These are phyloP conservation scores for Ginglymostoma cirratum DNA, from an alignment of 2,113 vertebrate species.

Conservation along the genomic window DNA sequence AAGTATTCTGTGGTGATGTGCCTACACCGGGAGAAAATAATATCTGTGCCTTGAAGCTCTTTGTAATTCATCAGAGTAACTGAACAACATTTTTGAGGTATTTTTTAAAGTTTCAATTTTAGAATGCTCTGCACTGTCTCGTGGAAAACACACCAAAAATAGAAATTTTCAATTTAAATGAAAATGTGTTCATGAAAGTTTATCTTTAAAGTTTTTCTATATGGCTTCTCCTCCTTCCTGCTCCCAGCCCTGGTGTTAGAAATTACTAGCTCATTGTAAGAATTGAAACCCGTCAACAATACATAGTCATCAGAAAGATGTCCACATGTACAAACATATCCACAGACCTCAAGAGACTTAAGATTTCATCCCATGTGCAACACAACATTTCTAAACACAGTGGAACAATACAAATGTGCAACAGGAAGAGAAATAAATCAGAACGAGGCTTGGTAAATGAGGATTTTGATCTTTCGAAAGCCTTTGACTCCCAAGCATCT, in stretches of 20 bases:
- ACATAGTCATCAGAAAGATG: neutral
- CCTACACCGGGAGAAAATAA: neutral
- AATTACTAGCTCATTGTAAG: neutral
- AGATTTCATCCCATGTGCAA: neutral
- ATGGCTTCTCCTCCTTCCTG: neutral
- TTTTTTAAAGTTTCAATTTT: neutral
- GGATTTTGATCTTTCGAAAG: slow-evolving; percentile 6
- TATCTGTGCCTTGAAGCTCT: neutral
- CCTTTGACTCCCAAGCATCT: slow-evolving; percentile 13
- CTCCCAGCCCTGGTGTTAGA: neutral
- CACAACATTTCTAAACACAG: neutral
- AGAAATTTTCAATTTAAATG: neutral
- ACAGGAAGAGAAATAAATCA: neutral
- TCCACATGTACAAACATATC: neutral
- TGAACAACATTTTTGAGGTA: neutral
- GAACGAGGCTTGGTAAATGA: neutral
- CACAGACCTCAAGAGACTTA: neutral
- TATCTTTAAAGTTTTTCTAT: neutral
- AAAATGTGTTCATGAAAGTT: neutral
- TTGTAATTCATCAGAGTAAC: neutral
- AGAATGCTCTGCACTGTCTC: neutral
- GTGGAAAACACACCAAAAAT: neutral
- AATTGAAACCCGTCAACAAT: neutral
- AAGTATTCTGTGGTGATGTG: neutral
- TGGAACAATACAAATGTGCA: neutral